Evolutionary conservation across 2,797 vertebrate genomes (phyloP), one percentile per base, ranked within the genome.

Genomic region (Halcyon smyrnensis): DNA sequence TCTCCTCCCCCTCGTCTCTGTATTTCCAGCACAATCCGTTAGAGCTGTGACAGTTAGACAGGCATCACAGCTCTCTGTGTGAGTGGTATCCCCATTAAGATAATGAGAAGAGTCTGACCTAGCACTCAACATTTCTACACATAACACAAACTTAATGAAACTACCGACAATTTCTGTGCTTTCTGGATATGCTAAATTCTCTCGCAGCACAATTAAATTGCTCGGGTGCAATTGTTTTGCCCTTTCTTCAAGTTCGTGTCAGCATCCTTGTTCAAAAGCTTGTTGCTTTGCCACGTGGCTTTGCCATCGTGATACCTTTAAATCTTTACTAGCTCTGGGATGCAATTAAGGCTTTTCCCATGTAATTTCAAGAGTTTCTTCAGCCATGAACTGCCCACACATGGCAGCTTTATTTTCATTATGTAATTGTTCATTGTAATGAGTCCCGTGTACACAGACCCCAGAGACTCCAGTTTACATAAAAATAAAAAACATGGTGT

Each of bases 401-500:
- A 28, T 28, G 15, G 50, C 9, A 28, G 50, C 50, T 28, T 51
- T 51, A 51, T 16, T 79, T 67, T 74, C 18, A 3, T 32, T 7
- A 5, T 54, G 24, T 19, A 32, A 6, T 32, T 79, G 51, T 53
- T 87, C 15, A 6, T n/a, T 51, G 0, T 3, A 23, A n/a, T 1
- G 17, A 68, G 32, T 50, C 25, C 25, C 15, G 11, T 30, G 21
- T 2, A 3, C 0, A 0, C 12, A 24, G 41, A n/a, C 14, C 28
- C 7, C 34, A 14, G 56, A 59, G 30, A 54, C 15, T 36, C 15
- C 23, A 23, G 43, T 41, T 50, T 37, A 20, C 16, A 15, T 24
- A 25, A 34, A 24, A 50, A 15, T 15, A 32, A 28, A 28, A 28
- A 36, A 15, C n/a, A 10, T 10, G 8, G 54, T 32, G 16, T 21